Conservation (phyloP, 2,113 vertebrate genomes). For the Vimba vimba region DNA sequence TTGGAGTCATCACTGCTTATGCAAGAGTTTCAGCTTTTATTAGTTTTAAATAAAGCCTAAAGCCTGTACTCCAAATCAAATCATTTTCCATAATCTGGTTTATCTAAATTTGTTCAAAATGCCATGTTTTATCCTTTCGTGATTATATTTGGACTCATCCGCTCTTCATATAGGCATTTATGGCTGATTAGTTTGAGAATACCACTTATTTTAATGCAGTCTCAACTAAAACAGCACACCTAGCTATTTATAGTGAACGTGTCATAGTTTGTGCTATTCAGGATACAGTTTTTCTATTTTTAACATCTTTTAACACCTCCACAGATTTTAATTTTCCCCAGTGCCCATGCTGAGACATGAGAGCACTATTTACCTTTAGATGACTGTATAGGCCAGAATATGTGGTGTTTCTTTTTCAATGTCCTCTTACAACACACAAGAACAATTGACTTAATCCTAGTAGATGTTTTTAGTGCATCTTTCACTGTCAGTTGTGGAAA, state of each 20-base stretch:
- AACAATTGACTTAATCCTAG: constrained; percentile 62
- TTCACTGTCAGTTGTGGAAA: constrained; percentile 63
- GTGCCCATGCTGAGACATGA: constrained; percentile 22
- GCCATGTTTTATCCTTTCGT: not conserved
- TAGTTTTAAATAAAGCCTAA: not conserved
- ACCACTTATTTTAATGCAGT: constrained; percentile 7
- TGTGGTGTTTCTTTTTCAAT: constrained; percentile 3
- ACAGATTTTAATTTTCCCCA: not conserved
- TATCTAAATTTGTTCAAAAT: constrained; percentile 25
- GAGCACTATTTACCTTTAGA: constrained; percentile 11
- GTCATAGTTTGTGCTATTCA: constrained; percentile 1
- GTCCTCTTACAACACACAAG: not conserved
- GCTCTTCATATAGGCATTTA: not conserved
- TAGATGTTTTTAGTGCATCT: constrained; percentile 57
- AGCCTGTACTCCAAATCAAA: not conserved
- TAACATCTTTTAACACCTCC: constrained; percentile 18
- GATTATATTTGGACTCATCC: not conserved
- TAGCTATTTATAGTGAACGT: constrained; percentile 7
- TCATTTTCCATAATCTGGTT: not conserved
- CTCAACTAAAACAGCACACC: not conserved
- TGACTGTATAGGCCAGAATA: constrained; percentile 1
- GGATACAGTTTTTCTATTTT: constrained; percentile 19
- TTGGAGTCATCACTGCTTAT: constrained; percentile 65
- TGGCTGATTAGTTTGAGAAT: constrained; percentile 13
- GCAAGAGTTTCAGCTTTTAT: not conserved